These are phyloP conservation scores for Megalops atlanticus DNA, from an alignment of 2,113 vertebrate genomes.

Conservation along the genomic window DNA sequence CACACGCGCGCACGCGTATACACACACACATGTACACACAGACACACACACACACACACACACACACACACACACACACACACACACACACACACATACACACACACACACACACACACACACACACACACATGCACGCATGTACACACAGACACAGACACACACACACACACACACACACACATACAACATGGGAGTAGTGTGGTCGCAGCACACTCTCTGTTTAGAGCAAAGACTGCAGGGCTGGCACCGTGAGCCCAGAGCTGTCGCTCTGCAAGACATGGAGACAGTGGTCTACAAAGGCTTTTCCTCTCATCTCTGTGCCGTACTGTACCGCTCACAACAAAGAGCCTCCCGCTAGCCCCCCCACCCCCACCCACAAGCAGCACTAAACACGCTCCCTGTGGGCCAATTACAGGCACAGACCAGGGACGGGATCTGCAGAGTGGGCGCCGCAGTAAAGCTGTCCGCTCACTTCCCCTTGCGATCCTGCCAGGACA, in stretches of 20 bases:
- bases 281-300: not conserved
- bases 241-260: not conserved
- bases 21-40: too few relatives aligned
- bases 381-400: constrained; percentile 33
- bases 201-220: not conserved
- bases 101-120: too few relatives aligned
- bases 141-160: not conserved
- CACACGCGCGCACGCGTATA: too few relatives aligned
- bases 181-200: not conserved
- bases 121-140: not conserved
- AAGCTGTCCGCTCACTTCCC: constrained; percentile 7
- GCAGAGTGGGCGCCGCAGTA: not conserved
- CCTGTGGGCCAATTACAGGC: constrained; percentile 28
- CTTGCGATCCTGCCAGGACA: not conserved
- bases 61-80: too few relatives aligned
- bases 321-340: not conserved
- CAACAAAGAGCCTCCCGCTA: constrained; percentile 22
- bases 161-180: constrained; percentile 10
- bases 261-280: not conserved
- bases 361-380: not conserved
- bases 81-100: too few relatives aligned
- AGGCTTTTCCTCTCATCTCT: not conserved
- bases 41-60: too few relatives aligned
- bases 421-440: not conserved
- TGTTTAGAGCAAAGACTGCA: not conserved